These are phyloP conservation scores for Anodontia alba DNA, from an alignment of 2,888 invertebrate genomes.

Conservation along the genomic window DNA sequence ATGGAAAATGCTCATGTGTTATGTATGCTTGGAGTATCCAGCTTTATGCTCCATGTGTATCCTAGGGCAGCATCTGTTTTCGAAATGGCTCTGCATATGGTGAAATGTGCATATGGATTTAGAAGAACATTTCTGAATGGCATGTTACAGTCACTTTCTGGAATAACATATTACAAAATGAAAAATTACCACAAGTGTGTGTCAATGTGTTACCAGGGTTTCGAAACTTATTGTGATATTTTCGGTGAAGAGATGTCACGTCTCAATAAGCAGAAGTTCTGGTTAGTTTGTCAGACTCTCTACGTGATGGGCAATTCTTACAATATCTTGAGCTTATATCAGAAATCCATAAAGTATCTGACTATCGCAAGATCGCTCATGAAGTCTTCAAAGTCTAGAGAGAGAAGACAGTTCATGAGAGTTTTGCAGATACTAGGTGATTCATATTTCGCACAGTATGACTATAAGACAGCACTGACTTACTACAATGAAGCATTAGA, in stretches of 20 bases:
- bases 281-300: slow-evolving; percentile 83
- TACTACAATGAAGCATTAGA: slow-evolving; percentile 83
- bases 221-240: slow-evolving; percentile 81
- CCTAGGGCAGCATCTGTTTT: slow-evolving; percentile 82
- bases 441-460: slow-evolving; percentile 81
- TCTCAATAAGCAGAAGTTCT: slow-evolving; percentile 80
- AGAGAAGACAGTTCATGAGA: slow-evolving; percentile 78
- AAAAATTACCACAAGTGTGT: slow-evolving; percentile 83
- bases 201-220: slow-evolving; percentile 82
- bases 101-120: slow-evolving; percentile 79
- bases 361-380: slow-evolving; percentile 78
- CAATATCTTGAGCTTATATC: slow-evolving; percentile 79
- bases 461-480: slow-evolving; percentile 79
- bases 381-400: slow-evolving; percentile 71
- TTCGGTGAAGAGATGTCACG: slow-evolving; percentile 78
- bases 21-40: slow-evolving; percentile 83
- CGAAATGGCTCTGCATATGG: slow-evolving; percentile 81
- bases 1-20: slow-evolving; percentile 83
- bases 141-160: slow-evolving; percentile 80
- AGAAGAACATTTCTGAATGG: slow-evolving; percentile 78
- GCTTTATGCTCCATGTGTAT: slow-evolving; percentile 82
- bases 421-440: slow-evolving; percentile 81
- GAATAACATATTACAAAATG: slow-evolving; percentile 82
- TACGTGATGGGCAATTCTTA: slow-evolving; percentile 83
- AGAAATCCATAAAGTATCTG: slow-evolving; percentile 82